phyloP scores from a whole-genome alignment of 2,888 invertebrate genomes.

The Anthoptus insignis region DNA sequence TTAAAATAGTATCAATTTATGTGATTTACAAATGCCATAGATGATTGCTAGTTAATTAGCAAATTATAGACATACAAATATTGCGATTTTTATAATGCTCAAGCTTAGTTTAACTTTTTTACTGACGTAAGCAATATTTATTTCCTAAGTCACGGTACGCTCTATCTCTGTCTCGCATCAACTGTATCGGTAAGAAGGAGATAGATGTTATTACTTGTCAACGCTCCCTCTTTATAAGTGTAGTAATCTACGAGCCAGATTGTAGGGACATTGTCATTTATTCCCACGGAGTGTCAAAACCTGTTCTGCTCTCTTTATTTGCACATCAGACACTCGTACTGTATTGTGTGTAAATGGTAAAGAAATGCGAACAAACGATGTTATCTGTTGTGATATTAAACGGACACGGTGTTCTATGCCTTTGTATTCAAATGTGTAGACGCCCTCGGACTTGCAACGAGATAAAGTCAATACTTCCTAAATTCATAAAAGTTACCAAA shows the following conservation, averaged over 20 bases:
- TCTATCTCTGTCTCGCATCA: too few relatives aligned
- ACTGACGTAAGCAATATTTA: too few relatives aligned
- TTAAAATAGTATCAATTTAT: too few relatives aligned
- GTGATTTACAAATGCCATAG: too few relatives aligned
- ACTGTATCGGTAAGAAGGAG: too few relatives aligned
- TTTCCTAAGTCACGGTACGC: too few relatives aligned
- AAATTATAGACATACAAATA: too few relatives aligned
- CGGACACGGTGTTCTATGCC: conserved; percentile 53
- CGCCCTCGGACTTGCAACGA: conserved; percentile 53
- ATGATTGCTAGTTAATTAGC: too few relatives aligned
- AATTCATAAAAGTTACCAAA: background rate
- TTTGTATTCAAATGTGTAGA: conserved; percentile 70
- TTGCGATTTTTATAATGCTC: too few relatives aligned
- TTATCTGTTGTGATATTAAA: conserved; percentile 61
- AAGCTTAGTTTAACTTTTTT: too few relatives aligned
- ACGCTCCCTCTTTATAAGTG: background rate
- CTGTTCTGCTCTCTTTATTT: conserved; percentile 66
- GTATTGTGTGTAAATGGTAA: conserved; percentile 67
- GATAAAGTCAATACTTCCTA: background rate
- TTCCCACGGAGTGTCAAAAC: conserved; percentile 80
- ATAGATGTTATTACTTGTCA: background rate
- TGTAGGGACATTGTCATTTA: conserved; percentile 37
- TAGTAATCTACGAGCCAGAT: background rate
- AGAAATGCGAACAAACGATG: conserved; percentile 62
- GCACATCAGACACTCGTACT: conserved; percentile 58